Evolutionary conservation across 2,113 vertebrate genomes (phyloP), one percentile per base, ranked within the genome.

Genomic region (Dromiciops gliroides): DNA sequence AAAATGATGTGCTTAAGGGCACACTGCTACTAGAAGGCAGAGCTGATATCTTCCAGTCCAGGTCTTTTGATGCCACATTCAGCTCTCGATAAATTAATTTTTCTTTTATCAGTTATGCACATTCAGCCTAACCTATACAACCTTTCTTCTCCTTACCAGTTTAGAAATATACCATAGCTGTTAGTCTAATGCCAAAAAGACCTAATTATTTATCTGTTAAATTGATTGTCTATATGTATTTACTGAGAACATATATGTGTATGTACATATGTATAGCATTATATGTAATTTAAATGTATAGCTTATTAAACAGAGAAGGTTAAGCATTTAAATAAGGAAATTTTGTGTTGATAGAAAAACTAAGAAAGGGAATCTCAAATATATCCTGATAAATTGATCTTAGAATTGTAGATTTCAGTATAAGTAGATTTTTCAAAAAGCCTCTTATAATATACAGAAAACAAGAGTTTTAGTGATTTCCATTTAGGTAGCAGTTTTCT

Each of bases 321-420:
- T 96, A 95, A 75, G 49, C 51, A 94, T 3, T 50, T 92, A 90
- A 67, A 37, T 75, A 23, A 95, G 3, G 91, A 9, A 14, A 26
- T 94, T 90, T 49, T 92, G 89, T 16, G 89, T 48, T 91, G 89
- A 51, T 75, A 24, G 75, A 96, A 96, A 88, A 92, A 11, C 47
- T 26, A 24, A 49, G 67, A 83, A 83, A 93, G 49, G 16, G 89
- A n/a, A 51, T 47, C 89, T 92, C 89, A 96, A 95, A 37, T 12
- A 48, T 89, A 22, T 92, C 95, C 94, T 94, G 19, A 48, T 94
- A 92, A 92, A 89, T 94, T 95, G 95, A 95, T 92, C 90, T 48
- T 91, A 16, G 83, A n/a, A 75, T 51, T 96, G n/a, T 94, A 91
- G 52, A 48, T 50, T 19, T 56, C 8, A 8, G 50, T 89, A 1